Percentiles rank a stretch among this genome's conserved stretches.
Conservation (phyloP, 2,888 invertebrate genomes). For the Minunthozetes semirufus region DNA sequence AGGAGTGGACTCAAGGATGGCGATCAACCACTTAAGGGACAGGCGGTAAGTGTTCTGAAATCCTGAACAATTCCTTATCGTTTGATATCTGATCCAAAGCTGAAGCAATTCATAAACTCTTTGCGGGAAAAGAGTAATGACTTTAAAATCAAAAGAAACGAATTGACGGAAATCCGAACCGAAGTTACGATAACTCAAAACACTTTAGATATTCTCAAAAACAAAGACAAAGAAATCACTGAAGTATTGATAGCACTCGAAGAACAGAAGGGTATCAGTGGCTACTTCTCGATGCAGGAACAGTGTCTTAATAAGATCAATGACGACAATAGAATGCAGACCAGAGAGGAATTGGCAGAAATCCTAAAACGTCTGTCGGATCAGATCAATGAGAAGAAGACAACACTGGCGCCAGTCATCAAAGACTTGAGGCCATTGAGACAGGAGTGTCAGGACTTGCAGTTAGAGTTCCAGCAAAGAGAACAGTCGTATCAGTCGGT, state of each 20-base stretch:
- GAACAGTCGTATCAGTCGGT: constrained; percentile 62
- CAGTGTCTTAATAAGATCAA: constrained; percentile 55
- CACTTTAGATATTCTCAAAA: constrained; percentile 64
- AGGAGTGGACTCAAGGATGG: constrained; percentile 50
- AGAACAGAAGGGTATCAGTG: constrained; percentile 49
- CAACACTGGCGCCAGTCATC: constrained; percentile 56
- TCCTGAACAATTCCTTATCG: neutral
- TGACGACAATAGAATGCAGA: constrained; percentile 50
- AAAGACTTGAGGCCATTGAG: constrained; percentile 61
- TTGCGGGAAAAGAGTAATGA: constrained; percentile 60
- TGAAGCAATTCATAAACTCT: neutral
- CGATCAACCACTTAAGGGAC: constrained; percentile 66
- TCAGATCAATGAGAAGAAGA: constrained; percentile 59
- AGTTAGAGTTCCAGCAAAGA: constrained; percentile 62
- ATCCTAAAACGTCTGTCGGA: constrained; percentile 53
- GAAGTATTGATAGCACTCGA: constrained; percentile 55
- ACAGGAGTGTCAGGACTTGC: constrained; percentile 58
- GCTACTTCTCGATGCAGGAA: constrained; percentile 55
- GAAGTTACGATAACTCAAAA: constrained; percentile 69
- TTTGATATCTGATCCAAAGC: constrained; percentile 20
- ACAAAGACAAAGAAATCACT: constrained; percentile 51
- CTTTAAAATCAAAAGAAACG: constrained; percentile 73
- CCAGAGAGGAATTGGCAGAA: constrained; percentile 54
- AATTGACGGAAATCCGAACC: constrained; percentile 65
- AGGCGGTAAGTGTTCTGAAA: constrained; percentile 55